phyloP scores from a whole-genome alignment of 2,888 invertebrate species.

The Timema cristinae region DNA sequence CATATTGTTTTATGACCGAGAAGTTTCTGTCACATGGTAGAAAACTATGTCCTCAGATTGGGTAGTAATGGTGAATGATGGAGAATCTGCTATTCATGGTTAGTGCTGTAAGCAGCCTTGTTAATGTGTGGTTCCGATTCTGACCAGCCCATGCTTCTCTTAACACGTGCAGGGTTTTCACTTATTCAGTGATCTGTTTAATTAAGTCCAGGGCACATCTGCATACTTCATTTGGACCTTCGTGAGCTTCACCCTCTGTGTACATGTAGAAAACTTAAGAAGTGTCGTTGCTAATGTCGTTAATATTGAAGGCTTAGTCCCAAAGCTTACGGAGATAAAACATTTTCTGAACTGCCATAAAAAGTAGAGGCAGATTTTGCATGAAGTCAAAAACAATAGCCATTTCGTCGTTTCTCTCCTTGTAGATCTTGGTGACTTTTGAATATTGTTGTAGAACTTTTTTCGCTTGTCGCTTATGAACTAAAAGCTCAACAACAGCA shows the following conservation, averaged over 20 bases:
- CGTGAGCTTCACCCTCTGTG: not conserved
- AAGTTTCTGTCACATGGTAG: slow-evolving; percentile 23
- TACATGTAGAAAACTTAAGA: not conserved
- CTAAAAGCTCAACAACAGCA: not conserved
- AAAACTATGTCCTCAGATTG: slow-evolving; percentile 18
- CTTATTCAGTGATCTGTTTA: not conserved
- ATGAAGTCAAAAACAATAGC: not conserved
- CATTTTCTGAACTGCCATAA: not conserved
- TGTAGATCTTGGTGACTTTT: slow-evolving; percentile 4
- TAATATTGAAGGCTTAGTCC: not conserved
- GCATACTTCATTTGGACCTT: slow-evolving; percentile 6
- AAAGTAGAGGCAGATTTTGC: slow-evolving; percentile 2
- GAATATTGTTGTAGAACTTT: slow-evolving; percentile 5
- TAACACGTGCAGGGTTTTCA: slow-evolving; percentile 3
- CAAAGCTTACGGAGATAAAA: too few relatives aligned
- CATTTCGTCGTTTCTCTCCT: not conserved
- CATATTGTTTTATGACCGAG: slow-evolving; percentile 21
- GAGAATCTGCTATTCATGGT: slow-evolving; percentile 4
- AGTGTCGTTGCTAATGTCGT: not conserved
- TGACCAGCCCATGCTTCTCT: slow-evolving; percentile 5
- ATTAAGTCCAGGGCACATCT: not conserved
- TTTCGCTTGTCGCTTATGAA: not conserved
- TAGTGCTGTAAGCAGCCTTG: not conserved
- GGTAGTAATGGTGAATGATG: not conserved
- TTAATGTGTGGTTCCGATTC: slow-evolving; percentile 12